Conservation (phyloP, 2,797 vertebrate species). For the Synaphobranchus kaupii region DNA sequence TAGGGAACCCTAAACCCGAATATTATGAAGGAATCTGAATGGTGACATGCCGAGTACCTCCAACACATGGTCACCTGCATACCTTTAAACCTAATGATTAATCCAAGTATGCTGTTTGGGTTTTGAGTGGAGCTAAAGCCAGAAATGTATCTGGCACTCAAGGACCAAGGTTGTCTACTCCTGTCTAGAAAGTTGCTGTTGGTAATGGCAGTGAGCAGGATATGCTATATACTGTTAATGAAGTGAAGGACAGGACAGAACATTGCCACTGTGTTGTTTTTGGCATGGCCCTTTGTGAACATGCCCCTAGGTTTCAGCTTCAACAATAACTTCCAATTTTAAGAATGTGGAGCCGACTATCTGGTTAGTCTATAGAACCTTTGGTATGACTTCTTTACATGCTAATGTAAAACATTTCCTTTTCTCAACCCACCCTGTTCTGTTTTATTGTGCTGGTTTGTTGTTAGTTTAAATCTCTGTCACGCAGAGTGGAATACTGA, state of each 20-base stretch:
- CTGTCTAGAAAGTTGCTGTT: background rate
- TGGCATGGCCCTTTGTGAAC: background rate
- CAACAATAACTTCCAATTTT: background rate
- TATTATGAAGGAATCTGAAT: background rate
- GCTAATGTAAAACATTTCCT: background rate
- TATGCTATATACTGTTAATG: background rate
- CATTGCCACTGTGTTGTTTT: background rate
- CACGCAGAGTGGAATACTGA: background rate
- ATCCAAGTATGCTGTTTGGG: background rate
- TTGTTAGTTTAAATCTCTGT: background rate
- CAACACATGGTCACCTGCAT: background rate
- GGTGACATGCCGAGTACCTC: background rate
- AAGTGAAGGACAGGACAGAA: background rate
- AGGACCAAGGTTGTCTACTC: background rate
- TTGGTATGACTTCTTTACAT: background rate
- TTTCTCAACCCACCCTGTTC: background rate
- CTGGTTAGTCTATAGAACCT: slow-evolving; percentile 3
- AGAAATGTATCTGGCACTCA: background rate
- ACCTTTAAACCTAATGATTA: background rate
- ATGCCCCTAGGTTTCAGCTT: background rate
- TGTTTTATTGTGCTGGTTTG: background rate
- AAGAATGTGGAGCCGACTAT: background rate
- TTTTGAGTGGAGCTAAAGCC: background rate
- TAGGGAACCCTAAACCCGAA: background rate
- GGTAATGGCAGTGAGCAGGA: background rate